Base-by-base conservation (phyloP, 2,888 invertebrate species). In the Thymelicus sylvestris region DNA sequence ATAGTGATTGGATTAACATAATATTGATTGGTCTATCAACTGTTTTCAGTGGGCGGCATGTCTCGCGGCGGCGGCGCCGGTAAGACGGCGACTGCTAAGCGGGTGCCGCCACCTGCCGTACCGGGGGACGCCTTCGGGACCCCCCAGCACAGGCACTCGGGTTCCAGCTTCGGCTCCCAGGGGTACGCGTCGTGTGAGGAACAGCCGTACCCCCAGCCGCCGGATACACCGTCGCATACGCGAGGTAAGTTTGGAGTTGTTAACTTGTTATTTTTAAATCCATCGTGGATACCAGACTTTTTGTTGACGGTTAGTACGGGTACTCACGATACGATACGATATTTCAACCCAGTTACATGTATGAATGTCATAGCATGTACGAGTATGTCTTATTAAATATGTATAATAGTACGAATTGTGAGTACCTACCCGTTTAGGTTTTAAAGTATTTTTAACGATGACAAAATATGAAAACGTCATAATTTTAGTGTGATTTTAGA, bases 101-200 rank as follows among this genome's bases (percentile, higher is more conserved):
- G 97, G 94, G 98, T 98, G 86, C 96, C 98, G 80, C 98, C 98
- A 81, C 97, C 97, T 60, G 97, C 97, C 67, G 97, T 97, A 78
- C 97, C 97, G 64, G 96, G 96, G 79, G 96, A 96, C 87, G 96
- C 96, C 77, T 96, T 93, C 80, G 91, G 87, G 31, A 91, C 91
- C 10, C 94, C 93, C 4, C 93, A 94, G 82, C 94, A 97, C 91
- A 95, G 97, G 73, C 97, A 97, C 89, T 97, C 97, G 66, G 97
- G 97, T 72, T 96, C 96, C 88, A 96, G 96, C 82, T 97, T 97
- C 90, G 97, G 97, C 74, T 96, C 96, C 41, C 94, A 94, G 79
- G 97, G 97, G 73, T 97, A 97, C 88, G 96, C 97, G 72, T 96
- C 96, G 78, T 96, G 96, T 78, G 97, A 97, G 86, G 96, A 97